Conservation (phyloP, 2,113 vertebrate species). For the Fregata magnificens region DNA sequence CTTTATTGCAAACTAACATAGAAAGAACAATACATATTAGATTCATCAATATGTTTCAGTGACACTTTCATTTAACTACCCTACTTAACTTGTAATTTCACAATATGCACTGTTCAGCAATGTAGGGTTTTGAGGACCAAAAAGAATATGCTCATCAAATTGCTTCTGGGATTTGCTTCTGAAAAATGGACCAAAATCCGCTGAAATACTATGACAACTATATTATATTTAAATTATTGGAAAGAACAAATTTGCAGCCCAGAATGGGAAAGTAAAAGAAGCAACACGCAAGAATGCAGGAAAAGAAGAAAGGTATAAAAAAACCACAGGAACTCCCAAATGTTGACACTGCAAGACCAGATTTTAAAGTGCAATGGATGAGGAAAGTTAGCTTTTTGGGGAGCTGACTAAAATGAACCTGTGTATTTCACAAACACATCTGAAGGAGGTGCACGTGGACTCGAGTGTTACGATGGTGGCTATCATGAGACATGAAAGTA, state of each 20-base stretch:
- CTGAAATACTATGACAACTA: not conserved
- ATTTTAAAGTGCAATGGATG: not conserved
- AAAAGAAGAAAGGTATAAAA: not conserved
- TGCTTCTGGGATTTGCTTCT: not conserved
- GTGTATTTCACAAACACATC: not conserved
- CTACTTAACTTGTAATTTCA: not conserved
- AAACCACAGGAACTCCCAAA: not conserved
- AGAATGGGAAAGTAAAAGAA: not conserved
- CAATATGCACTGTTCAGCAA: not conserved
- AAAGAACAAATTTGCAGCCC: not conserved
- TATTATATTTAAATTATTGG: not conserved
- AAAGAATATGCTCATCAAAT: not conserved
- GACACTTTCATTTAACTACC: not conserved
- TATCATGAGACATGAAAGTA: not conserved
- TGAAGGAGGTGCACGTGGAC: not conserved
- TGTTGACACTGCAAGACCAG: not conserved
- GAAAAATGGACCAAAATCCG: not conserved
- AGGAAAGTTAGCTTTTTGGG: not conserved
- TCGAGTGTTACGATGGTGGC: not conserved
- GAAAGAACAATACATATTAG: not conserved
- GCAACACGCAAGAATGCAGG: not conserved
- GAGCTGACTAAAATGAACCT: accelerated
- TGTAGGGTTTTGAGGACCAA: not conserved
- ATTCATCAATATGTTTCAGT: not conserved
- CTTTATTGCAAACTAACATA: not conserved